These are phyloP conservation scores for Dinocampus coccinellae DNA, from an alignment of 2,888 invertebrate genomes.

Conservation along the genomic window DNA sequence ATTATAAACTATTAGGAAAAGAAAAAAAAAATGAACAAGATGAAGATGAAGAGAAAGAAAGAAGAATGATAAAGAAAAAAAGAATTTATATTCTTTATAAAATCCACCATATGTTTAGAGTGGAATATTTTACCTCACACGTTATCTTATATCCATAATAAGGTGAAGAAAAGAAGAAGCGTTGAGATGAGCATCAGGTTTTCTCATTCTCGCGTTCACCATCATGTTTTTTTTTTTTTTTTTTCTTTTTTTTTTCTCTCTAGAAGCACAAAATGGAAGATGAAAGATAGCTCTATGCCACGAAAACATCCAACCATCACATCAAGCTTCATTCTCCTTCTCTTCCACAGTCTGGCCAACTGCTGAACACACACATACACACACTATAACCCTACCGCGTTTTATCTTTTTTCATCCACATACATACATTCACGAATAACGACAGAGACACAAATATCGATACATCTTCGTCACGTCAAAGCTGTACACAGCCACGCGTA, in stretches of 20 bases:
- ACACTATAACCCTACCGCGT: conserved; percentile 17
- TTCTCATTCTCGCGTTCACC: conserved; percentile 19
- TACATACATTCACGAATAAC: background rate
- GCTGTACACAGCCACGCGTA: background rate
- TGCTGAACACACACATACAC: background rate
- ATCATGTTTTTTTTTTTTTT: no score
- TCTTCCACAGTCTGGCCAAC: conserved; percentile 14
- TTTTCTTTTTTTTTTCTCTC: no score
- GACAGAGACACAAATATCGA: conserved; percentile 41
- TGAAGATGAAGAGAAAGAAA: no score
- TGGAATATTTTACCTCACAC: background rate
- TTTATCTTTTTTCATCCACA: background rate
- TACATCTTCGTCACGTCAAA: conserved; percentile 52
- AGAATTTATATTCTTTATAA: background rate
- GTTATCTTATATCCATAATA: conserved; percentile 2
- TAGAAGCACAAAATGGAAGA: conserved; percentile 51
- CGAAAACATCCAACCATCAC: conserved; percentile 40
- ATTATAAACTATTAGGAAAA: no score
- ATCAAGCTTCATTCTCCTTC: no score
- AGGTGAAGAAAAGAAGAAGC: background rate
- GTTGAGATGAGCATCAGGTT: conserved; percentile 17
- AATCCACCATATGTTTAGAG: background rate
- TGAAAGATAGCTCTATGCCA: conserved; percentile 45
- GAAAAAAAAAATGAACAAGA: no score
- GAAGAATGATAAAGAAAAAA: no score